Conservation (phyloP, 2,888 invertebrate genomes). For the Hirtodrosophila alboralis region DNA sequence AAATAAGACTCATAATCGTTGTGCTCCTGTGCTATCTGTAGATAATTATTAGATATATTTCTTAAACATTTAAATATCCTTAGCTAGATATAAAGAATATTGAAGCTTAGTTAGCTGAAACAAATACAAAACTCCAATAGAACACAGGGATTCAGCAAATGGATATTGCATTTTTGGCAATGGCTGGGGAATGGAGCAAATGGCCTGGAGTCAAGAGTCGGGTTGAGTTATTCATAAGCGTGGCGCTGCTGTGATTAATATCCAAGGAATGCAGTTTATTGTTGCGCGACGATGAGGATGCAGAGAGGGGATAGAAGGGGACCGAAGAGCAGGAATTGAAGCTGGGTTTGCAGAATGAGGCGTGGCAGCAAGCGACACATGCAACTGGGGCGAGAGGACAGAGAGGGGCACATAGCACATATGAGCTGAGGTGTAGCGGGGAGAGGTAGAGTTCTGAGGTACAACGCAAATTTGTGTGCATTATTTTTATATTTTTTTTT, state of each 20-base stretch:
- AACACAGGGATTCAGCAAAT: conserved; percentile 6
- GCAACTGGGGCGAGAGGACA: not conserved
- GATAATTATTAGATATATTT: no score
- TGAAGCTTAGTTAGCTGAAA: conserved; percentile 1
- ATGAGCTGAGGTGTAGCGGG: conserved; percentile 11
- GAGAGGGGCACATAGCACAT: conserved; percentile 16
- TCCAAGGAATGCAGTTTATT: conserved; percentile 77
- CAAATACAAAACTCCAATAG: conserved; percentile 10
- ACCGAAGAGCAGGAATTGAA: no score
- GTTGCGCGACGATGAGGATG: conserved; percentile 47
- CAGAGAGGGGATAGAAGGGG: conserved; percentile 1
- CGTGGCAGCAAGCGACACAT: conserved; percentile 56
- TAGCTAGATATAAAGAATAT: no score
- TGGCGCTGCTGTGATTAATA: conserved; percentile 73
- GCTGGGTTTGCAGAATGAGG: conserved; percentile 26
- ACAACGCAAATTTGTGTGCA: conserved; percentile 73
- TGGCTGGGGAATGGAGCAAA: conserved; percentile 13
- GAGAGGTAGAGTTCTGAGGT: conserved; percentile 24
- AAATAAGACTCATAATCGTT: no score
- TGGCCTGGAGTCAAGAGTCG: conserved; percentile 25
- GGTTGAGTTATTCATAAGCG: conserved; percentile 50
- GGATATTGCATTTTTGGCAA: conserved; percentile 10
- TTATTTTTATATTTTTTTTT: no score
- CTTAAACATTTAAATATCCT: no score
- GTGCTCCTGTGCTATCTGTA: no score